These are phyloP conservation scores for Sericinus montela DNA, from an alignment of 2,888 invertebrate species.

Conservation along the genomic window DNA sequence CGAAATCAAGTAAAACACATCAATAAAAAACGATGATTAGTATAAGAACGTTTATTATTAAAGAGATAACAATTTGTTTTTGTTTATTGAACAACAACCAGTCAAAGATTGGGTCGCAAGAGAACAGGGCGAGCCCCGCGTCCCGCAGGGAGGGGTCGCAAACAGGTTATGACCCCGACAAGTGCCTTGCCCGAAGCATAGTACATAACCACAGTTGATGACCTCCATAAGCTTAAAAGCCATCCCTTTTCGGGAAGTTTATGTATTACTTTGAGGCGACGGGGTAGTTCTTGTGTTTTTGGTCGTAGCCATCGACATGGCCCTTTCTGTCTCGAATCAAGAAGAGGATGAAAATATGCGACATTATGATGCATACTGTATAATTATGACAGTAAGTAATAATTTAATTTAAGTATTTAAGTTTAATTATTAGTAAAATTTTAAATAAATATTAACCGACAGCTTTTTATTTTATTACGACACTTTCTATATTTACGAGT, in stretches of 20 bases:
- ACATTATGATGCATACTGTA: conserved; percentile 29
- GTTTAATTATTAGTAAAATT: no score
- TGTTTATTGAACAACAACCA: conserved; percentile 25
- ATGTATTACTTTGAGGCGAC: conserved; percentile 27
- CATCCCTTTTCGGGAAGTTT: conserved; percentile 31
- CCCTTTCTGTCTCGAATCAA: conserved; percentile 66
- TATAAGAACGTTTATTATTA: conserved; percentile 19
- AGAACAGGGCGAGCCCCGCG: conserved; percentile 55
- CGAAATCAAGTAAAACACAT: neutral
- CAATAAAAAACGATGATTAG: neutral
- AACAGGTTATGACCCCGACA: conserved; percentile 79
- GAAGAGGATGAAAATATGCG: conserved; percentile 66
- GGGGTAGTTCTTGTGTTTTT: conserved; percentile 35
- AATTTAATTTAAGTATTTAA: no score
- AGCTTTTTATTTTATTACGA: no score
- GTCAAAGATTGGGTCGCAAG: conserved; percentile 54
- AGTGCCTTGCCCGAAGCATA: conserved; percentile 74
- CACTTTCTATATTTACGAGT: no score
- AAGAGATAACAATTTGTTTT: conserved; percentile 20
- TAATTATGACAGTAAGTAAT: conserved; percentile 5
- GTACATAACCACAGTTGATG: conserved; percentile 51
- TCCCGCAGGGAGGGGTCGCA: conserved; percentile 75
- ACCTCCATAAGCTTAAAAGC: conserved; percentile 39
- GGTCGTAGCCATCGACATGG: conserved; percentile 49
- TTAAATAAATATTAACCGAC: no score